phyloP scores from a whole-genome alignment of 2,113 vertebrate species.

The Rhinolophus sinicus region DNA sequence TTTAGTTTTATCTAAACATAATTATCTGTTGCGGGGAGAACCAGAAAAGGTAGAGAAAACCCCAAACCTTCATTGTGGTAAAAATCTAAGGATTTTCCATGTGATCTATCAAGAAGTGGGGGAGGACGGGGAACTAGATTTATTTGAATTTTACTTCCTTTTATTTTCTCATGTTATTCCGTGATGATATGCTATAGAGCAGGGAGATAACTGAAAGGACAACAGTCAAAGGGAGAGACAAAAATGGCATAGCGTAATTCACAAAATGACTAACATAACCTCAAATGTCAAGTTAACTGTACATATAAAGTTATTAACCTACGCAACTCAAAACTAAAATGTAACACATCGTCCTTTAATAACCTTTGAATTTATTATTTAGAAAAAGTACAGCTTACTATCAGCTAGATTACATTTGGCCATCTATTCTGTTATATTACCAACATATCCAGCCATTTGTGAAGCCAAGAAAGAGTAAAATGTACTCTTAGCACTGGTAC shows the following conservation, averaged over 20 bases:
- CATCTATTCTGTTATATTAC: conserved; percentile 75
- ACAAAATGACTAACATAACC: conserved; percentile 49
- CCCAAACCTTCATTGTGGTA: conserved; percentile 40
- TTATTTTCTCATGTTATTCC: conserved; percentile 52
- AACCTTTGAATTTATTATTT: conserved; percentile 74
- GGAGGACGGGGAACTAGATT: neutral
- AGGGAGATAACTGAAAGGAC: conserved; percentile 34
- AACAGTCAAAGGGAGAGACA: conserved; percentile 9
- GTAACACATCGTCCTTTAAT: conserved; percentile 55
- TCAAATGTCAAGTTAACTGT: conserved; percentile 20
- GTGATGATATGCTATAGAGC: neutral
- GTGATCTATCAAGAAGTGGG: neutral
- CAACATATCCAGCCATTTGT: conserved; percentile 72
- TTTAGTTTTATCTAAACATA: conserved; percentile 34
- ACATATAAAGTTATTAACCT: conserved; percentile 43
- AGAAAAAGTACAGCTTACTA: conserved; percentile 55
- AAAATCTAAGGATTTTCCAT: conserved; percentile 33
- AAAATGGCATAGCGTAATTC: conserved; percentile 1
- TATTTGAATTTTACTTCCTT: conserved; percentile 35
- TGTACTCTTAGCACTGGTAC: conserved; percentile 69
- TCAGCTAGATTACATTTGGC: conserved; percentile 69
- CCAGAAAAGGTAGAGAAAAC: conserved; percentile 16
- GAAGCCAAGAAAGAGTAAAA: conserved; percentile 74
- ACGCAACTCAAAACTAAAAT: conserved; percentile 61
- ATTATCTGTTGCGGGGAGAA: conserved; percentile 19